These are phyloP conservation scores for Digitonthophagus gazella DNA, from an alignment of 2,888 invertebrate genomes.

Conservation along the genomic window DNA sequence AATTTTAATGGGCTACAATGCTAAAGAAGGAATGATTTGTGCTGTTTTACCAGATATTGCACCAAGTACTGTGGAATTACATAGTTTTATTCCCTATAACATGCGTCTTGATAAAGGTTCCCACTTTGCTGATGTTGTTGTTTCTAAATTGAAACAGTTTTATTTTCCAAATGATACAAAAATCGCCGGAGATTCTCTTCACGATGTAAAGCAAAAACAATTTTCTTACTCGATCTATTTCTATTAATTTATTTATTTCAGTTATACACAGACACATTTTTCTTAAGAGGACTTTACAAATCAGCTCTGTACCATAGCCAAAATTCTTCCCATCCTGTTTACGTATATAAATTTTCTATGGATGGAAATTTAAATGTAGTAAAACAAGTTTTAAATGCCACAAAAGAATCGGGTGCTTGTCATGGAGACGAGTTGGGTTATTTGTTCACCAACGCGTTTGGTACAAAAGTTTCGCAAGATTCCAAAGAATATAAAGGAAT, in stretches of 20 bases:
- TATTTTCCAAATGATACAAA: no score
- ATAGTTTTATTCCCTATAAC: constrained; percentile 34
- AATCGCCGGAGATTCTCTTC: no score
- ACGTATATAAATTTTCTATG: constrained; percentile 40
- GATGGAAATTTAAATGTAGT: no score
- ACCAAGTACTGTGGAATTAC: constrained; percentile 29
- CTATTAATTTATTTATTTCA: constrained; percentile 13
- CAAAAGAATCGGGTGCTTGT: constrained; percentile 29
- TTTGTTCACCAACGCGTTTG: constrained; percentile 33
- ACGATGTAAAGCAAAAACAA: constrained; percentile 32
- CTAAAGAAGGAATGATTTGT: constrained; percentile 33
- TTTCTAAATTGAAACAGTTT: no score
- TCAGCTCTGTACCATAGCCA: constrained; percentile 36
- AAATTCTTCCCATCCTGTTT: constrained; percentile 39
- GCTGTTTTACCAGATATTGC: constrained; percentile 29
- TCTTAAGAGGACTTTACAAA: constrained; percentile 38
- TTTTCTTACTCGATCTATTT: no score
- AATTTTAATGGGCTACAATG: constrained; percentile 32
- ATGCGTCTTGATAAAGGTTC: constrained; percentile 37
- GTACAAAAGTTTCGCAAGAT: constrained; percentile 31
- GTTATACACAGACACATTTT: constrained; percentile 44
- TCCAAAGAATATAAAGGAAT: constrained; percentile 34
- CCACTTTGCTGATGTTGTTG: constrained; percentile 35
- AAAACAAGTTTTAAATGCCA: constrained; percentile 26
- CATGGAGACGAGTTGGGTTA: constrained; percentile 39